Base-by-base conservation (phyloP, 2,797 vertebrate genomes). In the Gobio occitaniae region DNA sequence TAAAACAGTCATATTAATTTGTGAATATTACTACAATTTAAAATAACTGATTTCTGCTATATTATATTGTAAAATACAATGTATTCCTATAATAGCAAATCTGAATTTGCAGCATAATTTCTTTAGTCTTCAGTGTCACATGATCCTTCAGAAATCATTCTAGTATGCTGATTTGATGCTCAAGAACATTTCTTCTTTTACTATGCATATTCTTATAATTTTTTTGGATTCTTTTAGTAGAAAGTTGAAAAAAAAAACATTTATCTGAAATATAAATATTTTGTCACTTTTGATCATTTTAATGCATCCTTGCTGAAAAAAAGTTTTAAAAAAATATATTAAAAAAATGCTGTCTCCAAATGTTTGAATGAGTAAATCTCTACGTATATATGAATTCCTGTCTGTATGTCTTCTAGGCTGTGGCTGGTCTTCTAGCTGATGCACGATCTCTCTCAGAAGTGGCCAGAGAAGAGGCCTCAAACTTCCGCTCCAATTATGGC, bases 401-500 rank as follows among this genome's bases (percentile, higher is more conserved):
- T 1, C 44, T 19, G 0, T 48, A 78, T 86, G 80, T 56, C 0
- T 85, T 89, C 6, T 88, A 99, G 98, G 97, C 98, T 1, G 98
- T 99, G 0, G 98, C 98, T 0, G 98, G 98, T 6, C 96, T 99
- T 59, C 87, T 99, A 88, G 98, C 98, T 74, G 98, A 99, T 74
- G 98, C 98, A 4, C 96, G 98, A 2, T 99, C 97, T 32, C 93
- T 99, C 74, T 96, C 98, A 80, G 97, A 99, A 87, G 98, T 99
- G 2, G 96, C 98, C 77, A 94, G 98, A 90, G 98, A 99, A 90
- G 98, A 99, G 91, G 98, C 98, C 0, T 98, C 98, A 29, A 99
- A 97, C 93, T 99, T 99, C 17, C 96, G 98, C 82, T 97, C 98
- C 2, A 99, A 97, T 93, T 99, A 99, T 17, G 98, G 98, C 83